Conservation (phyloP, 1,140 invertebrate genomes). For the Protaetia brevitarsis region DNA sequence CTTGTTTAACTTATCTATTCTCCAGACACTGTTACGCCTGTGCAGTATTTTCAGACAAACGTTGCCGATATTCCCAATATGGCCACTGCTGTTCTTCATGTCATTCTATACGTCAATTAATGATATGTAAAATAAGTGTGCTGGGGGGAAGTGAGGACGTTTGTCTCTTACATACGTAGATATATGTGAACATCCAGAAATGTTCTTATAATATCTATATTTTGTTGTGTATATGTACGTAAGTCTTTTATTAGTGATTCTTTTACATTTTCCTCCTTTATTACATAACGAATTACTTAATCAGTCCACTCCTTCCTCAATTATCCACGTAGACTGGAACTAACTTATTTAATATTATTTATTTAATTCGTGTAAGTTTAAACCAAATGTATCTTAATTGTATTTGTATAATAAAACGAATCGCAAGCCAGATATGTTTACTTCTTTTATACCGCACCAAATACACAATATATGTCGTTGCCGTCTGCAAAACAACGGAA, state of each 20-base stretch:
- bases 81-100: no score
- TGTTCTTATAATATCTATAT: constrained; percentile 9
- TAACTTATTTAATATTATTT: constrained; percentile 16
- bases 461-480: no score
- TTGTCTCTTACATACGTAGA: no score
- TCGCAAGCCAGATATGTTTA: no score
- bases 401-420: constrained; percentile 14
- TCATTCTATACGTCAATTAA: no score
- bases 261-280: background rate
- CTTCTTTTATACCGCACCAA: no score
- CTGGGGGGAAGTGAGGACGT: no score
- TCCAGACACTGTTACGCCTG: background rate
- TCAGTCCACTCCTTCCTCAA: background rate
- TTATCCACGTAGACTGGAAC: constrained; percentile 8
- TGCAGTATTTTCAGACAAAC: constrained; percentile 1
- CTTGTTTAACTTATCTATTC: constrained; percentile 5
- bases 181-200: no score
- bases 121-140: no score
- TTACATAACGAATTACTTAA: background rate
- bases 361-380: constrained; percentile 9
- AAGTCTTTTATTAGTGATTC: background rate
- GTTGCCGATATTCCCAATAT: no score
- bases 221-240: background rate
- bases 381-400: constrained; percentile 18
- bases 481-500: no score